Evolutionary conservation across 2,113 vertebrate species (phyloP).

Genomic region (Butastur rufipennis): DNA sequence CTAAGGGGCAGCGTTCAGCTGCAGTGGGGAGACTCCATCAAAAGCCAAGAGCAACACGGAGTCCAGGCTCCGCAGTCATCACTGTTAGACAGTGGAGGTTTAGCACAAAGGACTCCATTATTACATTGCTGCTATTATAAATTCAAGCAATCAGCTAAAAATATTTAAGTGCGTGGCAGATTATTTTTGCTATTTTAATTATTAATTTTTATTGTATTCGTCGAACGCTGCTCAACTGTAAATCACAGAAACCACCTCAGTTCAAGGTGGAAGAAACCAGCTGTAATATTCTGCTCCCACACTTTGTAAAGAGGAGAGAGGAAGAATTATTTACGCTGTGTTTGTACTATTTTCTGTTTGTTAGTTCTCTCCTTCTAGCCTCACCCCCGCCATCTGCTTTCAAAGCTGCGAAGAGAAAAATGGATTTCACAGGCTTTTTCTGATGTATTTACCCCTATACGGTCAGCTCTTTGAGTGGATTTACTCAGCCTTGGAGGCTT

Average conservation of each 20-base stretch:
- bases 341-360: neutral
- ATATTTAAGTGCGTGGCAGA: neutral
- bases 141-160: conserved; percentile 16
- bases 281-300: neutral
- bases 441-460: neutral
- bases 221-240: neutral
- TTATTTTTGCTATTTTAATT: conserved; percentile 23
- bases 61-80: neutral
- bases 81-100: neutral
- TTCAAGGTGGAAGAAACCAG: neutral
- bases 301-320: neutral
- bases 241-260: neutral
- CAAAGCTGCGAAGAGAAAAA: conserved; percentile 2
- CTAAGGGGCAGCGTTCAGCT: neutral
- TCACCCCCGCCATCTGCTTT: conserved; percentile 23
- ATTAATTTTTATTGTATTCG: conserved; percentile 12
- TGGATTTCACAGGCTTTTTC: neutral
- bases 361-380: neutral
- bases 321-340: neutral
- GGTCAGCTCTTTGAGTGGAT: neutral
- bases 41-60: neutral
- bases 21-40: neutral
- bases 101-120: neutral
- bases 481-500: neutral
- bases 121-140: neutral